phyloP scores from a whole-genome alignment of 2,797 vertebrate genomes.

The Hippocampus kuda region DNA sequence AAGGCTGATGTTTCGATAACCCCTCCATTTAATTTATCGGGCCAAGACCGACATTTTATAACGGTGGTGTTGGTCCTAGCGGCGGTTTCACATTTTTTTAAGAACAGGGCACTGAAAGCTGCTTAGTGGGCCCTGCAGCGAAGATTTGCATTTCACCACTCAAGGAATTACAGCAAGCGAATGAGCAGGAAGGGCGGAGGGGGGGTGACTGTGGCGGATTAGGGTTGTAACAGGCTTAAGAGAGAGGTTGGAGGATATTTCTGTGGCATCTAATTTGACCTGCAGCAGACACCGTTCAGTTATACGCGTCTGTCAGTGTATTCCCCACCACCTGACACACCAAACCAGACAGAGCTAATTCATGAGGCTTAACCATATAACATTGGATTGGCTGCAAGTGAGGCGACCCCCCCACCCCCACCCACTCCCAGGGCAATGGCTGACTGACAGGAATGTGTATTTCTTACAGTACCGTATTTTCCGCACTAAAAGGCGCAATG shows the following conservation, averaged over 20 bases:
- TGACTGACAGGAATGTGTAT: constrained; percentile 3
- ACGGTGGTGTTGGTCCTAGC: constrained; percentile 30
- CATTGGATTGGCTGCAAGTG: constrained; percentile 16
- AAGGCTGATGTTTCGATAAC: constrained; percentile 16
- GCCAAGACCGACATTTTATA: not conserved
- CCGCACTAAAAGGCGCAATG: too few relatives aligned
- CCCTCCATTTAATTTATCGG: not conserved
- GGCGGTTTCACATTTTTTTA: constrained; percentile 37
- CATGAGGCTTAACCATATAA: constrained; percentile 33
- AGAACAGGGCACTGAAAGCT: constrained; percentile 58
- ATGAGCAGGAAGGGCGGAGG: constrained; percentile 56
- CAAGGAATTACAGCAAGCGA: constrained; percentile 61
- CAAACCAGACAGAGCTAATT: constrained; percentile 32
- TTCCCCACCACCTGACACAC: constrained; percentile 36
- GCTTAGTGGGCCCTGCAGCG: constrained; percentile 59
- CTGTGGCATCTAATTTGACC: constrained; percentile 63
- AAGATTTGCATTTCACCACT: constrained; percentile 68
- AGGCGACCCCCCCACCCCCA: not conserved
- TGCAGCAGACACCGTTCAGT: constrained; percentile 54
- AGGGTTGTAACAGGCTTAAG: constrained; percentile 69
- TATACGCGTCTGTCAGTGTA: constrained; percentile 37
- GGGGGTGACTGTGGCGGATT: constrained; percentile 62
- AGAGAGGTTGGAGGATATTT: constrained; percentile 67
- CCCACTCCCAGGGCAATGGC: not conserved
- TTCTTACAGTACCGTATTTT: not conserved